phyloP scores from a whole-genome alignment of 2,113 vertebrate species.

The Panthera tigris region DNA sequence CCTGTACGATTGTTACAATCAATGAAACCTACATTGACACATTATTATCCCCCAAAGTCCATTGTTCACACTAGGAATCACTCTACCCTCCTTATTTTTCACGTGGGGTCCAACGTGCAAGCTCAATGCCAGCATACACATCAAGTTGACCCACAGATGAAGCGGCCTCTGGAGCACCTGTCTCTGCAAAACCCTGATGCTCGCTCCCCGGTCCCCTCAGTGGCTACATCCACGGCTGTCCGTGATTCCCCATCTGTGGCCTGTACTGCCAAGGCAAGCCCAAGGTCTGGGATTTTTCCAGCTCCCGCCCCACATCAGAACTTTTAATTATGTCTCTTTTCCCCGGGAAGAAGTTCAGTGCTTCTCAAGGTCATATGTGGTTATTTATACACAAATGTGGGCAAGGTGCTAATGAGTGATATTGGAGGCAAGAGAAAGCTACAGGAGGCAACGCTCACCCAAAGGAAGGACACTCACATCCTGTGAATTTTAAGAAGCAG shows the following conservation, averaged over 20 bases:
- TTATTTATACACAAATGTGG: conserved; percentile 38
- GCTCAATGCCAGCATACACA: not conserved
- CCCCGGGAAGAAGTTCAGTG: not conserved
- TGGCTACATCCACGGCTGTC: accelerated
- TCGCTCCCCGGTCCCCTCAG: accelerated
- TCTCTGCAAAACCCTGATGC: not conserved
- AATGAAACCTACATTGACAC: not conserved
- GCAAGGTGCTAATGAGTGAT: conserved; percentile 34
- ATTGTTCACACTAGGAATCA: not conserved
- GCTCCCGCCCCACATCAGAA: not conserved
- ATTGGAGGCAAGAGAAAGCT: not conserved
- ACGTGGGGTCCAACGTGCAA: not conserved
- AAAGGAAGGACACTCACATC: not conserved
- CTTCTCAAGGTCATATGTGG: not conserved
- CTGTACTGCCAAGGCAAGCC: not conserved
- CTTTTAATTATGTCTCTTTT: not conserved
- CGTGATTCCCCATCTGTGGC: no score
- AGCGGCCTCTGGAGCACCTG: accelerated
- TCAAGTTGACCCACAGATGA: no score
- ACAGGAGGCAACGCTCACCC: not conserved
- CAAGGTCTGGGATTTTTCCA: not conserved
- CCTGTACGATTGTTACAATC: not conserved
- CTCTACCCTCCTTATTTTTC: not conserved
- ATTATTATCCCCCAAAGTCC: not conserved
- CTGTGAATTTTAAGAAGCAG: not conserved